These are phyloP conservation scores for Ophraella communa DNA, from an alignment of 2,888 invertebrate genomes.

Conservation along the genomic window DNA sequence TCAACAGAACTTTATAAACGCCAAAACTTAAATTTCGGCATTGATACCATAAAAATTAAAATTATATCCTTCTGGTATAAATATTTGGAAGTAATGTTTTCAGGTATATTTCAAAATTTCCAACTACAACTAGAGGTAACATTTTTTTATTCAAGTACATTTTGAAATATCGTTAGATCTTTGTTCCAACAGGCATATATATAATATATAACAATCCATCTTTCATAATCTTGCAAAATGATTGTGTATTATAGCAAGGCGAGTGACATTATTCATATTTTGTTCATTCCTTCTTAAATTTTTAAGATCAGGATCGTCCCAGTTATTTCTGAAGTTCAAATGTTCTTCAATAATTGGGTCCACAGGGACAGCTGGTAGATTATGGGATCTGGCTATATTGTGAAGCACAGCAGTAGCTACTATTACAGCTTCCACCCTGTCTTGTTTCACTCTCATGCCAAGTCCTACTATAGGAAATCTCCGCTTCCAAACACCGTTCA, in stretches of 20 bases:
- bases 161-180: no score
- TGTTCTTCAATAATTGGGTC: slow-evolving; percentile 6
- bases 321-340: not conserved
- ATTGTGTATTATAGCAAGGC: slow-evolving; percentile 14
- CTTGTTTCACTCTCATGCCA: slow-evolving; percentile 18
- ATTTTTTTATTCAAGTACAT: no score
- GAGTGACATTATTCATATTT: slow-evolving; percentile 6
- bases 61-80: no score
- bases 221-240: slow-evolving; percentile 11
- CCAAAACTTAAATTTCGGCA: no score
- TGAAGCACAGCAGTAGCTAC: no score
- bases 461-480: slow-evolving; percentile 40
- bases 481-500: slow-evolving; percentile 43
- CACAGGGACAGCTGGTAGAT: not conserved
- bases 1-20: no score
- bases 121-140: no score
- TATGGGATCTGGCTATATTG: not conserved
- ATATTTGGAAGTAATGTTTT: no score
- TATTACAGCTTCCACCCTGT: slow-evolving; percentile 1
- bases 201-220: not conserved
- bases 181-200: no score
- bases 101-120: no score
- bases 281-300: not conserved
- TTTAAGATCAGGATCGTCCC: not conserved
- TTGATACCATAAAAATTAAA: no score